phyloP scores from a whole-genome alignment of 2,113 vertebrate genomes.

The Mormyrus iriodes region DNA sequence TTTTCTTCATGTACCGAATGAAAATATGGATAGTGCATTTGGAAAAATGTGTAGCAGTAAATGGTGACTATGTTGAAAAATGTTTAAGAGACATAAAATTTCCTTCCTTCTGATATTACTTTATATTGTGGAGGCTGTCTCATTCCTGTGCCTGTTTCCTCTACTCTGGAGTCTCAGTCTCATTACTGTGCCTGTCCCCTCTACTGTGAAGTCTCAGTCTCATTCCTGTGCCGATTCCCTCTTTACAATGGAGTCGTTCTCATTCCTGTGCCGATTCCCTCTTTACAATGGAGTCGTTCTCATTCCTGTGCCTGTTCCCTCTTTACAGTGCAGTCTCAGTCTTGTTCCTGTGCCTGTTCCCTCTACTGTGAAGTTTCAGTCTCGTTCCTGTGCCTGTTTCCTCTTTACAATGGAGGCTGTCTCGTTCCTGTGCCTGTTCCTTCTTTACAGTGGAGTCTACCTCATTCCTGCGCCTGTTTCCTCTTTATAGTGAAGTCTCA shows the following conservation, averaged over 20 bases:
- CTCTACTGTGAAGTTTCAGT: not conserved
- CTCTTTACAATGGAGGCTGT: not conserved
- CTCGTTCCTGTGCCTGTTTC: not conserved
- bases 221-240: not conserved
- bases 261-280: not conserved
- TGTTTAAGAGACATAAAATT: too few species aligned
- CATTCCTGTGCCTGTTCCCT: not conserved
- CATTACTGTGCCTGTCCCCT: not conserved
- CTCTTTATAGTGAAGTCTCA: not conserved
- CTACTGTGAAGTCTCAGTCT: not conserved
- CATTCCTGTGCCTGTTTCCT: not conserved
- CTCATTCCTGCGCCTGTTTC: not conserved
- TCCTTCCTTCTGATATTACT: too few species aligned
- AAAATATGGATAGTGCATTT: not conserved
- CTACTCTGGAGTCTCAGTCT: not conserved
- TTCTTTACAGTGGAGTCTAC: not conserved
- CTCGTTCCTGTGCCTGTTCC: not conserved
- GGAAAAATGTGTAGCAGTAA: not conserved
- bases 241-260: not conserved
- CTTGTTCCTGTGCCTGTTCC: not conserved
- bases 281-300: constrained; percentile 59
- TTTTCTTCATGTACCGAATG: not conserved
- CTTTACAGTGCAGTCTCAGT: not conserved
- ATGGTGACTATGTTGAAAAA: not conserved
- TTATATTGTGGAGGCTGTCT: not conserved